Base-by-base conservation (phyloP, 1,140 invertebrate genomes). In the Limonius californicus region DNA sequence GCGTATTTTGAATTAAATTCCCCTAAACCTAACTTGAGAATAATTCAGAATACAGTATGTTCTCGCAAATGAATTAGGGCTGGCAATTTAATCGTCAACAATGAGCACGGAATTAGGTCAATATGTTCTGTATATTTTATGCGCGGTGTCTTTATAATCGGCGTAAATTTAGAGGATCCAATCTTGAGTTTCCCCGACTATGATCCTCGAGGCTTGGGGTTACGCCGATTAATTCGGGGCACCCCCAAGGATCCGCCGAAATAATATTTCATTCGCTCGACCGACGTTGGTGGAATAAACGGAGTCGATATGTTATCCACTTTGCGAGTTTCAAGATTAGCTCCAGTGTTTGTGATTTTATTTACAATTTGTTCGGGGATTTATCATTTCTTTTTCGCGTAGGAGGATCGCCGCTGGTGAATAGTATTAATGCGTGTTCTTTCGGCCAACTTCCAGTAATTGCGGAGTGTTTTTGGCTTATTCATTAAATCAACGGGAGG, bases 141-240 rank as follows among this genome's bases (percentile, higher is more conserved):
- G n/a, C 8, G n/a, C n/a, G 16, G 45, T 12, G 16, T 50, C 45
- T 50, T 50, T 19, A 50, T 50, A 50, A 50, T 50, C 16, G 45
- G 14, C 14, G 8, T 21, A 50, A 50, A 50, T 50, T 50, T 19
- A 19, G 16, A 12, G 45, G 1, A 50, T 50, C 45, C 45, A 50
- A 50, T 50, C 45, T 50, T 50, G 16, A 50, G 20, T 21, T 18
- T 45, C 42, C 35, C n/a, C 12, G 14, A 19, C 45, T 50, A 21
- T 50, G 45, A 50, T 50, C 45, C 45, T 50, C 14, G 45, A 50
- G 20, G 45, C 45, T 50, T 50, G 45, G 20, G 45, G 45, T 50
- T 50, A 50, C n/a, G 20, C 20, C 45, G 45, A 50, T 50, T 50
- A 50, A 50, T 50, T 18, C 20, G 45, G 15, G 45, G n/a, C n/a